Evolutionary conservation across 2,888 invertebrate genomes (phyloP).

Genomic region (Caenorhabditis panamensis): DNA sequence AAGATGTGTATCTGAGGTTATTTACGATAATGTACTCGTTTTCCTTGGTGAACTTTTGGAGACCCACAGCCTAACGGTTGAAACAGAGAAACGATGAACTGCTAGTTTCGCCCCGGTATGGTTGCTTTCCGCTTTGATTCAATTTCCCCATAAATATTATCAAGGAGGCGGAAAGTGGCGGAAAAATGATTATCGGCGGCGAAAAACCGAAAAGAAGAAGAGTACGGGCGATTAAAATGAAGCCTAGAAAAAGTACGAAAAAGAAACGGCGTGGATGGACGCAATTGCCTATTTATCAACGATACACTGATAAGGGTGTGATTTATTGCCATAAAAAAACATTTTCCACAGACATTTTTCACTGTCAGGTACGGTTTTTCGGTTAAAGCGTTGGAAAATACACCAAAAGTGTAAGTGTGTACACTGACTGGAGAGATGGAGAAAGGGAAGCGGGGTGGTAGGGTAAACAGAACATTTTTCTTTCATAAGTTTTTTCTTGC

Average conservation of each 20-base stretch:
- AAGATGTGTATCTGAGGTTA: slow-evolving; percentile 50
- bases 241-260: slow-evolving; percentile 37
- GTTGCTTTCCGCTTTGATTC: slow-evolving; percentile 3
- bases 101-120: neutral
- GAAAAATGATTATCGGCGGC: slow-evolving; percentile 33
- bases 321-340: slow-evolving; percentile 36
- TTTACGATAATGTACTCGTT: slow-evolving; percentile 55
- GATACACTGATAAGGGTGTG: slow-evolving; percentile 25
- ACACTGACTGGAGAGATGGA: slow-evolving; percentile 21
- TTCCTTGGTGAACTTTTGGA: slow-evolving; percentile 24
- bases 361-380: slow-evolving; percentile 23
- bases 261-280: neutral
- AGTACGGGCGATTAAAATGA: slow-evolving; percentile 19
- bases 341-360: slow-evolving; percentile 15
- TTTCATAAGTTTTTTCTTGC: slow-evolving; percentile 42
- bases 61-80: too few relatives aligned
- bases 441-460: slow-evolving; percentile 23
- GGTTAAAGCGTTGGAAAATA: slow-evolving; percentile 11
- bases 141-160: slow-evolving; percentile 43
- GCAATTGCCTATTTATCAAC: neutral
- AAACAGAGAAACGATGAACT: neutral
- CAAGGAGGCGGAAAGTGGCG: slow-evolving; percentile 38
- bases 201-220: neutral
- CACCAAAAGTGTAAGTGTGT: slow-evolving; percentile 49
- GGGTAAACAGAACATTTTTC: slow-evolving; percentile 49